Base-by-base conservation (phyloP, 2,113 vertebrate species). In the Apodemus speciosus region DNA sequence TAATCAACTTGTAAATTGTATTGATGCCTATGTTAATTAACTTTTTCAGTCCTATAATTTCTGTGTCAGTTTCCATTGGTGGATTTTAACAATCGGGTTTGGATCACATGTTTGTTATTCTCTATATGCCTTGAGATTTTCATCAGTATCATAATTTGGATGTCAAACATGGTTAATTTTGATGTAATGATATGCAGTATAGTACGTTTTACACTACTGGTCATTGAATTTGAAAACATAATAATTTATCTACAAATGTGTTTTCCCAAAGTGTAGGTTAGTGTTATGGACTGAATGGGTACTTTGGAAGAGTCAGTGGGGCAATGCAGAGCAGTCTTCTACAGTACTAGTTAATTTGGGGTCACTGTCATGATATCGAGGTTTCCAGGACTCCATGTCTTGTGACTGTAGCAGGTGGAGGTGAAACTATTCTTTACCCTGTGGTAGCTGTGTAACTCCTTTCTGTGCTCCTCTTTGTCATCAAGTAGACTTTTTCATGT, bases 1-100 rank as follows among this genome's bases (percentile, higher is more conserved):
- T 20, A 93, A 40, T 85, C 23, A 72, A 60, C 20, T 73, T 88
- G 30, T 85, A 88, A 46, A 32, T 53, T 75, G 18, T 73, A 69
- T 91, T 86, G 13, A 89, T 2, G 75, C 72, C 35, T 13, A 2
- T 88, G 60, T 51, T 30, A 77, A 6, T n/a, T 77, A 46, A 30
- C 71, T 85, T 89, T 94, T 68, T 81, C 38, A 68, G 75, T 27
- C 66, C 30, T 80, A 16, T 72, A 15, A 80, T 85, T 93, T 88
- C 43, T 81, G 38, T 68, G 35, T 86, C 75, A 66, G 25, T 95
- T 95, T 88, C 49, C 62, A 79, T 30, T 90, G 60, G 62, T 35
- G 53, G 3, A 25, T 87, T 80, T 88, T 75, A 30, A 66, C 79
- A 94, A 9, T 89, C 21, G 83, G 46, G 25, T 83, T 83, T 91